phyloP scores from a whole-genome alignment of 1,140 invertebrate species.

The Temnothorax curvispinosus region DNA sequence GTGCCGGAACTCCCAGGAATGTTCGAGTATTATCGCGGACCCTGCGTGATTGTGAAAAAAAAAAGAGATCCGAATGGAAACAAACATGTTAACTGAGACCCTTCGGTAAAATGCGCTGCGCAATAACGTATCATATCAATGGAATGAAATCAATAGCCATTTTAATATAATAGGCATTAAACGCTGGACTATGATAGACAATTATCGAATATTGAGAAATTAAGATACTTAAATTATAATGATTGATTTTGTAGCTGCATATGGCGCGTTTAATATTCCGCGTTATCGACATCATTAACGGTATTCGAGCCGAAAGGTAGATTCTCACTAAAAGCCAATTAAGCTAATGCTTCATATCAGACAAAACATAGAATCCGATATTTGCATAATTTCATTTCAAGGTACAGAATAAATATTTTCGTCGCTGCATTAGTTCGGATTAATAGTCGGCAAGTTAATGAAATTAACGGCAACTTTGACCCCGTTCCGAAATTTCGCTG shows the following conservation, averaged over 20 bases:
- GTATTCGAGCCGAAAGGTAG: neutral
- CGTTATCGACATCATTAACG: neutral
- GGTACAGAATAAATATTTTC: conserved; percentile 17
- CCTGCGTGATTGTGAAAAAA: neutral
- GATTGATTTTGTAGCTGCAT: neutral
- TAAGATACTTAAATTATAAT: conserved; percentile 5
- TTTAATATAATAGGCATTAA: neutral
- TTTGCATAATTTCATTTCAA: conserved; percentile 31
- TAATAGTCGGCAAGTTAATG: conserved; percentile 34
- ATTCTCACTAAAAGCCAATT: neutral
- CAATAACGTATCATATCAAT: neutral
- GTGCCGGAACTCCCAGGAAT: conserved; percentile 8
- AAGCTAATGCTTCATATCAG: neutral
- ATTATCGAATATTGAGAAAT: conserved; percentile 20
- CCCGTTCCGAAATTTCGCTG: conserved; percentile 21
- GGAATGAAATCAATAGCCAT: conserved; percentile 6
- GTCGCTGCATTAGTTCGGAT: conserved; percentile 19
- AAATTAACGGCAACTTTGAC: conserved; percentile 48
- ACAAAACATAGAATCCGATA: neutral
- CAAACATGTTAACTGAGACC: too few relatives aligned
- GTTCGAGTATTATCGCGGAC: neutral
- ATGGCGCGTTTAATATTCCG: neutral
- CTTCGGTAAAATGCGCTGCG: neutral
- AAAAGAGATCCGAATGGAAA: neutral
- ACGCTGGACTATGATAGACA: neutral